Evolutionary conservation across 2,113 vertebrate genomes (phyloP).

Genomic region (Austrofundulus limnaeus): DNA sequence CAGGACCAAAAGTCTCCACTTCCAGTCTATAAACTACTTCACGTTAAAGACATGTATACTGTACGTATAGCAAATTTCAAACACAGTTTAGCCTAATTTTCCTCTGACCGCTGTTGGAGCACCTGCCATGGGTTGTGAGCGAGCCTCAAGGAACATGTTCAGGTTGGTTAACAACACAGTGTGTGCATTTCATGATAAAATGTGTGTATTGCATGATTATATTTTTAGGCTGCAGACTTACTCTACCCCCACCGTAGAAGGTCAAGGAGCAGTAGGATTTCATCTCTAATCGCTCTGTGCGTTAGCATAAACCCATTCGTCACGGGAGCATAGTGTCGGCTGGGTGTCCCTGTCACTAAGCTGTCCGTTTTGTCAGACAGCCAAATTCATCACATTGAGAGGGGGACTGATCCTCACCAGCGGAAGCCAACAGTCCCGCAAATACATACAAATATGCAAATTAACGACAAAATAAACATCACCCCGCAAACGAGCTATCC

Average conservation of each 20-base stretch:
- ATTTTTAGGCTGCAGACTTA: slow-evolving; percentile 30
- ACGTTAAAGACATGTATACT: too few relatives aligned
- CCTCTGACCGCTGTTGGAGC: too few relatives aligned
- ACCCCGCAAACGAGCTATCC: slow-evolving; percentile 66
- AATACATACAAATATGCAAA: slow-evolving; percentile 75
- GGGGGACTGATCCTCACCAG: slow-evolving; percentile 47
- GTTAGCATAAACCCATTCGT: slow-evolving; percentile 68
- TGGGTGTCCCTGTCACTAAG: slow-evolving; percentile 70
- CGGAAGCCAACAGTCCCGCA: slow-evolving; percentile 46
- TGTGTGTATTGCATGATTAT: slow-evolving; percentile 45
- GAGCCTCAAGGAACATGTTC: too few relatives aligned
- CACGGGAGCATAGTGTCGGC: slow-evolving; percentile 58
- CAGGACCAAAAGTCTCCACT: too few relatives aligned
- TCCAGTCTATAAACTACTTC: too few relatives aligned
- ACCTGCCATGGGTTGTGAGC: too few relatives aligned
- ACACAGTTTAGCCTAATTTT: too few relatives aligned
- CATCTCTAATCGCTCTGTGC: slow-evolving; percentile 55
- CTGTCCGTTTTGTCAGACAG: slow-evolving; percentile 70
- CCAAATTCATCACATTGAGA: slow-evolving; percentile 66
- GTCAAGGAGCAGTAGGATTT: slow-evolving; percentile 71
- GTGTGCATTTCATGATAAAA: slow-evolving; percentile 1
- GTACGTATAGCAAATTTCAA: too few relatives aligned
- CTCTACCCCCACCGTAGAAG: slow-evolving; percentile 43
- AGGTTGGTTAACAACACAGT: not conserved
- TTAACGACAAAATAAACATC: slow-evolving; percentile 73